Base-by-base conservation (phyloP, 2,888 invertebrate genomes). In the Torymus tubicola region DNA sequence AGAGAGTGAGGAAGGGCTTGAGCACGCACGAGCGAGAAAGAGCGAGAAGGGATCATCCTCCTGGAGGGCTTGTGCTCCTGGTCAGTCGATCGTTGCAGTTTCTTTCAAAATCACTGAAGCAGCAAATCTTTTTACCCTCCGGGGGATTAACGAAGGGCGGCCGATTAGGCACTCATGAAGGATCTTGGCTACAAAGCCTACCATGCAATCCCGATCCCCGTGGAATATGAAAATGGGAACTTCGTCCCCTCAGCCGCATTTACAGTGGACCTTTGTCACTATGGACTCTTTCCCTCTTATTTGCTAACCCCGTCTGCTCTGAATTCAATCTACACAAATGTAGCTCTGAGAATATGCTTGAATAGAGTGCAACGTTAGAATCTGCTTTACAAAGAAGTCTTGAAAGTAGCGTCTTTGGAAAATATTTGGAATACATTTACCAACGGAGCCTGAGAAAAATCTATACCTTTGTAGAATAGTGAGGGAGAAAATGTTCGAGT, bases 81-180 rank as follows among this genome's bases (percentile, higher is more conserved):
- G 73, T 89, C 85, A 14, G 42, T 67, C 71, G 79, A 84, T 86
- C 87, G 87, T 86, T 83, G 83, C 85, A 85, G 87, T 88, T 89
- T 89, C 90, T 89, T 90, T 90, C 88, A 87, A 87, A 89, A 83
- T 83, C 86, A 89, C 85, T 88, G 86, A 85, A 87, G 88, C 88
- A 87, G 87, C 84, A 89, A 89, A 88, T 87, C 85, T 87, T 86
- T 86, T 86, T 86, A 85, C 87, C 88, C 89, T 88, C 86, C 84
- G 81, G 85, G 86, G 86, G 88, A 87, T 88, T 88, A 87, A 87
- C 87, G 87, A 88, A 88, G 89, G 88, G 88, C 86, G 86, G 84
- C 80, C 83, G 87, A 87, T 87, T 87, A 87, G 88, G 88, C 87
- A 87, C 87, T 87, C 88, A 87, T 86, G 85, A 86, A 81, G 83